Evolutionary conservation across 2,113 vertebrate species (phyloP).

Genomic region (Puffinus mauretanicus): DNA sequence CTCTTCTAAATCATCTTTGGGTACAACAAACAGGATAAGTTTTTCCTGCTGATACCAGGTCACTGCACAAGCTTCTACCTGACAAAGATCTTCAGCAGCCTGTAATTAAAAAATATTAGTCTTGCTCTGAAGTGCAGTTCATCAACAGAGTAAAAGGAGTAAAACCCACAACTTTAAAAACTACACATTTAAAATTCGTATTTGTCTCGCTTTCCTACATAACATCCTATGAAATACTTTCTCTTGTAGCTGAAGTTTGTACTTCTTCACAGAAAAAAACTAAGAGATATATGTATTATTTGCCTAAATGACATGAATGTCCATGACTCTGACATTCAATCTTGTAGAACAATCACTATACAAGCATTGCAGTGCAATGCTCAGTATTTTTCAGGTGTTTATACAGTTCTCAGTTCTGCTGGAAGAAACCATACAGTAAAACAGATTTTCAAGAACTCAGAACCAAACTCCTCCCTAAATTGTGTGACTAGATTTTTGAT

Average conservation of each 20-base stretch:
- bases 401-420: not conserved
- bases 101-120: conserved; percentile 55
- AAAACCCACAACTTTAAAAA: not conserved
- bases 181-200: not conserved
- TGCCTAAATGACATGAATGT: not conserved
- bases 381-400: not conserved
- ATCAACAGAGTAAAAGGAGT: not conserved
- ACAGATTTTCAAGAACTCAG: not conserved
- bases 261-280: not conserved
- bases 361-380: not conserved
- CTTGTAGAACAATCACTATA: not conserved
- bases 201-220: not conserved
- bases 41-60: conserved; percentile 75
- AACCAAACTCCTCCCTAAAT: not conserved
- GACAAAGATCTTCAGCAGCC: conserved; percentile 78
- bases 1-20: conserved; percentile 52
- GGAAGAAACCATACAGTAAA: not conserved
- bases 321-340: not conserved
- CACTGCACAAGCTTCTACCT: conserved; percentile 85
- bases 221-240: not conserved
- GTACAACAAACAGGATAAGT: conserved; percentile 85
- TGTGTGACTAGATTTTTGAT: not conserved
- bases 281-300: not conserved
- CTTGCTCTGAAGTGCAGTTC: not conserved
- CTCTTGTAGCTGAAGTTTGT: not conserved